Conservation (phyloP, 2,113 vertebrate genomes). For the Ariopsis seemanni region DNA sequence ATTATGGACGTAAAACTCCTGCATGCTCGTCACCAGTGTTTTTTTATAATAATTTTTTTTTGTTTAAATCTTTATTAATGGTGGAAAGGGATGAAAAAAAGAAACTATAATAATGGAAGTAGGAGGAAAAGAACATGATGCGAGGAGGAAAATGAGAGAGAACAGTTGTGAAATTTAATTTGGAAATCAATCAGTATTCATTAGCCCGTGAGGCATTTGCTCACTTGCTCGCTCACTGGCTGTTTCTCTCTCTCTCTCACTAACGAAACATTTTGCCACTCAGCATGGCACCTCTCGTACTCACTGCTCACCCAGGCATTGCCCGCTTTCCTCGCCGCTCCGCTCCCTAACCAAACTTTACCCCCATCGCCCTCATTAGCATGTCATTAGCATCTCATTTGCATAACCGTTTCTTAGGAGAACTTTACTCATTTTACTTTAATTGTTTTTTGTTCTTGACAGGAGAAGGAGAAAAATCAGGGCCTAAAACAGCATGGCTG, state of each 20-base stretch:
- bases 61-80: neutral
- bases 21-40: neutral
- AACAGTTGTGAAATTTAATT: slow-evolving; percentile 59
- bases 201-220: slow-evolving; percentile 54
- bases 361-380: slow-evolving; percentile 75
- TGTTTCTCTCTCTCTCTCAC: slow-evolving; percentile 50
- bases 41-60: neutral
- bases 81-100: neutral
- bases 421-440: slow-evolving; percentile 50
- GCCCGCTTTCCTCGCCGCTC: slow-evolving; percentile 64
- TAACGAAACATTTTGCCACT: slow-evolving; percentile 65
- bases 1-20: neutral
- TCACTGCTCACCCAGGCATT: slow-evolving; percentile 75
- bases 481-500: neutral
- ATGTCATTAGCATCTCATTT: slow-evolving; percentile 80
- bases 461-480: slow-evolving; percentile 28
- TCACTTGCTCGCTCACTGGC: slow-evolving; percentile 54
- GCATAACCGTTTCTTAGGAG: slow-evolving; percentile 56
- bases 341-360: slow-evolving; percentile 76
- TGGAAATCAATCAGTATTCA: slow-evolving; percentile 62
- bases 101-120: neutral
- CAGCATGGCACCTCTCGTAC: slow-evolving; percentile 58
- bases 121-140: slow-evolving; percentile 17
- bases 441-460: slow-evolving; percentile 44
- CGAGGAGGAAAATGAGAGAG: slow-evolving; percentile 21